These are phyloP conservation scores for Meloe dianella DNA, from an alignment of 2,888 invertebrate species.

Conservation along the genomic window DNA sequence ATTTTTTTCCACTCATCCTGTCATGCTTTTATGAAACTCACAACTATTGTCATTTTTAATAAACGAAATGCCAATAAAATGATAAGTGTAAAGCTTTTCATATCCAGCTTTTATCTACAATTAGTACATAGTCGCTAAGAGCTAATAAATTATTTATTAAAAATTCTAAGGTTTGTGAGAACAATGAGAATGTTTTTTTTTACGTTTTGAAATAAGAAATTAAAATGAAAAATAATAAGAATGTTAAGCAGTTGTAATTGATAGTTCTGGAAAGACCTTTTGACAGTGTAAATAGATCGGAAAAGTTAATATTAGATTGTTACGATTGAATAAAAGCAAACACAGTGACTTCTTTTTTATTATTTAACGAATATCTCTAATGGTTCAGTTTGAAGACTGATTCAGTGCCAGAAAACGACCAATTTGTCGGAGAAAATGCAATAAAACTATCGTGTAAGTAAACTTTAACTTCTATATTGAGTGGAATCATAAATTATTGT, in stretches of 20 bases:
- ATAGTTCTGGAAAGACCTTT: not conserved
- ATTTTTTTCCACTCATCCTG: not conserved
- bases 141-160: not conserved
- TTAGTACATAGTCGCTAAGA: not conserved
- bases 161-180: not conserved
- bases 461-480: constrained; percentile 1
- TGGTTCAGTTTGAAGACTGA: not conserved
- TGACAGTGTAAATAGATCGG: not conserved
- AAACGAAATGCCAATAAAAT: not conserved
- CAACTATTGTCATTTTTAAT: not conserved
- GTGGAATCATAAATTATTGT: constrained; percentile 3
- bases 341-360: not conserved
- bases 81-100: not conserved
- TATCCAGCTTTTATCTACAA: not conserved
- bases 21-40: not conserved
- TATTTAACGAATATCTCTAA: not conserved
- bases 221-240: not conserved
- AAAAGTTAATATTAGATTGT: constrained; percentile 6
- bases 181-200: not conserved
- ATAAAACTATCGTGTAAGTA: constrained; percentile 3
- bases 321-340: not conserved
- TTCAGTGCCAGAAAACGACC: constrained; percentile 9
- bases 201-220: not conserved
- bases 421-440: not conserved
- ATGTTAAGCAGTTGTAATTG: not conserved